Conservation (phyloP, 2,888 invertebrate species). For the Gonocerus acuteangulatus region DNA sequence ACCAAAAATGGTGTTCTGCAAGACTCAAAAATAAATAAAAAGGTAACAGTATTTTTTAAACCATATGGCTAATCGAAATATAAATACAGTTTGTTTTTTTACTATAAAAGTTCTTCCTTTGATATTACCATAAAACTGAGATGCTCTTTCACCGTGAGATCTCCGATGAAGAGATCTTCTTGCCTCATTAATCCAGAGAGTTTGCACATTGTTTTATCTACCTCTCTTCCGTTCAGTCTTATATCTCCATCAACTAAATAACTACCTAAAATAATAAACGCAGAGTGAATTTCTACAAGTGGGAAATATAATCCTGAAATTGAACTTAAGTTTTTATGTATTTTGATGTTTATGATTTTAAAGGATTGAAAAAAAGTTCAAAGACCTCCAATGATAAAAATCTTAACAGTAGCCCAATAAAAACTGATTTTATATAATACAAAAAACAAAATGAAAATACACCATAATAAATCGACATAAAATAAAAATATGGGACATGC, state of each 20-base stretch:
- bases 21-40: too few species aligned
- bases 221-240: conserved; percentile 61
- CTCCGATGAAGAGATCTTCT: conserved; percentile 79
- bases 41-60: too few species aligned
- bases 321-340: not conserved
- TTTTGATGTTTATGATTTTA: too few species aligned
- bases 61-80: not conserved
- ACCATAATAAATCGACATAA: too few species aligned
- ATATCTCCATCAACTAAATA: conserved; percentile 70
- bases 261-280: conserved; percentile 51
- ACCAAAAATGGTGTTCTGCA: too few species aligned
- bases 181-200: conserved; percentile 87
- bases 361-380: too few species aligned
- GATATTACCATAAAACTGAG: conserved; percentile 72
- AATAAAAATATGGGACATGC: too few species aligned
- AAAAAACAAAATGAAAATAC: too few species aligned
- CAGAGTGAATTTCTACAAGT: not conserved
- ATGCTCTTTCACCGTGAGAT: conserved; percentile 79
- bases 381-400: too few species aligned
- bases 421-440: too few species aligned
- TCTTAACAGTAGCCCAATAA: too few species aligned
- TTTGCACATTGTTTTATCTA: conserved; percentile 67
- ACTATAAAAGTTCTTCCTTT: not conserved
- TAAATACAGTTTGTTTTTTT: too few species aligned
- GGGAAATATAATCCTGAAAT: not conserved